A percentile compares a stretch with the other conserved stretches of the same genome.
phyloP scores from a whole-genome alignment of 1,140 invertebrate species.

The Lordiphosa collinella region DNA sequence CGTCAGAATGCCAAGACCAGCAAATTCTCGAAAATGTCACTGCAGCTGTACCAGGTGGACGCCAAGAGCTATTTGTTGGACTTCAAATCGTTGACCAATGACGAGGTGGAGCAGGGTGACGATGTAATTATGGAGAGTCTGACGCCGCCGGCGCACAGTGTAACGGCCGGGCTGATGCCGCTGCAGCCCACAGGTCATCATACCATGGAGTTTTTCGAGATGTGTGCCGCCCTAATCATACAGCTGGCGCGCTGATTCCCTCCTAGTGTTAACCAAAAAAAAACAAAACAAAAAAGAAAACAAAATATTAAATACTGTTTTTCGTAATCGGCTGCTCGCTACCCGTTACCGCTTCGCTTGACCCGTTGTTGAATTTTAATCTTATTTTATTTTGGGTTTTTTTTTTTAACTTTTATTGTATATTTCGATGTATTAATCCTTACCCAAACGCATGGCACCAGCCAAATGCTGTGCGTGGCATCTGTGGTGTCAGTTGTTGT shows the following conservation, averaged over 20 bases:
- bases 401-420: too few species aligned
- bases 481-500: too few species aligned
- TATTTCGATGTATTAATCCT: too few species aligned
- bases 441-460: too few species aligned
- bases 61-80: conserved; percentile 98
- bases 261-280: neutral
- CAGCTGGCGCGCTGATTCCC: conserved; percentile 93
- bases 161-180: conserved; percentile 63
- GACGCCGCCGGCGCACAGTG: conserved; percentile 80
- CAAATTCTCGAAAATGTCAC: conserved; percentile 96
- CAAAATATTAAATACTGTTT: neutral
- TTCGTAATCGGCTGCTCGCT: conserved; percentile 1
- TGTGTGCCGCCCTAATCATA: conserved; percentile 98
- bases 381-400: too few species aligned
- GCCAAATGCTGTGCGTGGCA: too few species aligned
- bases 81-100: conserved; percentile 95
- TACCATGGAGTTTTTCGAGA: conserved; percentile 99
- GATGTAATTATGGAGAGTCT: conserved; percentile 81
- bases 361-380: too few species aligned
- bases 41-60: conserved; percentile 99
- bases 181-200: conserved; percentile 86
- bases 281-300: neutral
- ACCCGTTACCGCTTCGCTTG: neutral
- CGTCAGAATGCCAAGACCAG: conserved; percentile 90
- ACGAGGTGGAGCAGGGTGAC: conserved; percentile 85